Base-by-base conservation (phyloP, 1,140 invertebrate genomes). In the Ostrea edulis region DNA sequence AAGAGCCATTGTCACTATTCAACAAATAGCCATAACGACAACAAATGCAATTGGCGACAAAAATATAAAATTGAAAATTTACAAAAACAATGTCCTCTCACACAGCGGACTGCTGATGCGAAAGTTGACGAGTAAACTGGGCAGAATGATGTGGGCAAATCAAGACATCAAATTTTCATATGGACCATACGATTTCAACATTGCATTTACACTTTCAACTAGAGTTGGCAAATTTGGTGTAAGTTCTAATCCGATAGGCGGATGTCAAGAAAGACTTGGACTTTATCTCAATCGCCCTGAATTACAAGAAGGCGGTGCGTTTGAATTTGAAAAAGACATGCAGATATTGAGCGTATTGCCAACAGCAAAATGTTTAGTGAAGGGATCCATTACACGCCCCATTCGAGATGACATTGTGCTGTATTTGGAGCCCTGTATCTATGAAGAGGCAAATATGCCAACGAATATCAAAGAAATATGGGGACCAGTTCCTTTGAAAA, bases 381-480 rank as follows among this genome's bases (percentile, higher is more conserved):
- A 5, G 4, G 52, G 55, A 29, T 2, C 9, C 3, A 11, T 84
- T 44, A 2, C 22, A 52, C 29, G 20, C 9, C 81, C 55, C 29
- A 5, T 35, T 25, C 35, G n/a, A 22, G 82, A 68, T 20, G 52
- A 29, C 22, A 68, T 68, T 22, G 53, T 82, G 4, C 35, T 89
- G 7, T 58, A 4, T 14, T 29, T 89, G 29, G 68, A 77, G 29
- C 52, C 17, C 17, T 81, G 85, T 17, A 17, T 14, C 5, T 92
- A 91, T 68, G 83, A 90, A 53, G 88, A 81, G 35, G 90, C 85
- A 29, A 90, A 87, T 12, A 90, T 93, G 62, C 92, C 92, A 35
- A 89, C 90, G 51, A 58, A 91, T 54, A 84, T 91, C 11, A 90
- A 93, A 62, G 77, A 89, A 58, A 53, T 92, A 65, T 92, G 91